phyloP scores from a whole-genome alignment of 92 coral and sea anemone genomes.

The Epizoanthus illoricatus region DNA sequence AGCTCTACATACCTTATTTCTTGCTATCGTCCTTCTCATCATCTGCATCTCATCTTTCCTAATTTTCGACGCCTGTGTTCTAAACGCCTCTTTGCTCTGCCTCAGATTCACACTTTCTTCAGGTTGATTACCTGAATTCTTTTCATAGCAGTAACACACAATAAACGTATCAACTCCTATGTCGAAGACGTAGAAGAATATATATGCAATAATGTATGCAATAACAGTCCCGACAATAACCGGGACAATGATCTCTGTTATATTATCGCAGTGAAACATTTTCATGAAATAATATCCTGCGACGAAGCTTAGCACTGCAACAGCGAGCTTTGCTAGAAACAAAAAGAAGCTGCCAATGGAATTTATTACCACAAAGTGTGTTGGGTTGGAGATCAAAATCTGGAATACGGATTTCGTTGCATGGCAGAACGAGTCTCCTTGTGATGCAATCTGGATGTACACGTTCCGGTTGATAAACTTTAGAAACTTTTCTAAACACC shows the following conservation, averaged over 20 bases:
- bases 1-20: conserved; percentile 36
- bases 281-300: conserved; percentile 37
- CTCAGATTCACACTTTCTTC: not conserved
- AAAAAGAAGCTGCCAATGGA: conserved; percentile 45
- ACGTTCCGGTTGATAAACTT: conserved; percentile 46
- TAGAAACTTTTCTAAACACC: conserved; percentile 46
- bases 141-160: conserved; percentile 44
- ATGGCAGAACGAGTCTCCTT: conserved; percentile 42
- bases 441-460: conserved; percentile 47
- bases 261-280: conserved; percentile 38
- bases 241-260: conserved; percentile 36
- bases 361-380: conserved; percentile 39
- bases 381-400: conserved; percentile 32
- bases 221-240: conserved; percentile 36
- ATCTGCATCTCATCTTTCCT: conserved; percentile 29
- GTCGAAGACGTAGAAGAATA: conserved; percentile 44
- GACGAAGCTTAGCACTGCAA: conserved; percentile 26
- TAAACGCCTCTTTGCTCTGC: conserved; percentile 15
- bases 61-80: conserved; percentile 27
- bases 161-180: conserved; percentile 43
- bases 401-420: conserved; percentile 33
- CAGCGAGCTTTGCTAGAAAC: conserved; percentile 40
- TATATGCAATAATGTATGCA: conserved; percentile 42
- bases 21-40: conserved; percentile 37
- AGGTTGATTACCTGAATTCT: conserved; percentile 17